Conservation (phyloP, 2,797 vertebrate species). For the Oreortyx pictus region DNA sequence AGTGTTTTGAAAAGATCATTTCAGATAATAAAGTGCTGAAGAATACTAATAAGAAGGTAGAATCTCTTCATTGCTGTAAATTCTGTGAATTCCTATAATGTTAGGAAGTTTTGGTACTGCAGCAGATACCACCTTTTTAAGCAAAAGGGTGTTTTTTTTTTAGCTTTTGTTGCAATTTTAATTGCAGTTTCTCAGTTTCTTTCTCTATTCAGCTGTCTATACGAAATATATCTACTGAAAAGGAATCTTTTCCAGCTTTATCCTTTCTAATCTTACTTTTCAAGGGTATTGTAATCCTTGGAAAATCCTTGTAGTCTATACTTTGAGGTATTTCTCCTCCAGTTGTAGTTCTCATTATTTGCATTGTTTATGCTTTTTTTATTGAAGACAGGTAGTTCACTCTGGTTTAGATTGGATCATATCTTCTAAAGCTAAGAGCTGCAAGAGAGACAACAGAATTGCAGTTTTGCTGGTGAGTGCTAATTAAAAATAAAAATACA, state of each 20-base stretch:
- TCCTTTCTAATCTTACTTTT: background rate
- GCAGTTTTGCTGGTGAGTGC: conserved; percentile 40
- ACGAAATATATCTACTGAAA: background rate
- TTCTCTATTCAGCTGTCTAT: background rate
- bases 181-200: background rate
- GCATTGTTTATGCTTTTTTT: background rate
- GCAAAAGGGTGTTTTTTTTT: background rate
- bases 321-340: background rate
- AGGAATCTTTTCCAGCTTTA: background rate
- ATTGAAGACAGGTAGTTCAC: background rate
- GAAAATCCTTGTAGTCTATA: background rate
- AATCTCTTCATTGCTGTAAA: conserved; percentile 2
- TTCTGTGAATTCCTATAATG: background rate
- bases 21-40: conserved; percentile 15
- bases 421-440: conserved; percentile 25
- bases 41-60: conserved; percentile 47
- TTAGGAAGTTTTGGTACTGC: background rate
- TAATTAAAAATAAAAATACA: conserved; percentile 52
- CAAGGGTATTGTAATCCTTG: background rate
- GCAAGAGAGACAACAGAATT: conserved; percentile 15
- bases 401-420: background rate
- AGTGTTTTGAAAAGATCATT: conserved; percentile 62
- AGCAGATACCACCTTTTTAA: background rate
- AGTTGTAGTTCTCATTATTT: background rate
- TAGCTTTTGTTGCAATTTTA: background rate